Percentiles rank a stretch among this genome's conserved stretches.
phyloP scores from a whole-genome alignment of 2,113 vertebrate species.

The Conger conger region DNA sequence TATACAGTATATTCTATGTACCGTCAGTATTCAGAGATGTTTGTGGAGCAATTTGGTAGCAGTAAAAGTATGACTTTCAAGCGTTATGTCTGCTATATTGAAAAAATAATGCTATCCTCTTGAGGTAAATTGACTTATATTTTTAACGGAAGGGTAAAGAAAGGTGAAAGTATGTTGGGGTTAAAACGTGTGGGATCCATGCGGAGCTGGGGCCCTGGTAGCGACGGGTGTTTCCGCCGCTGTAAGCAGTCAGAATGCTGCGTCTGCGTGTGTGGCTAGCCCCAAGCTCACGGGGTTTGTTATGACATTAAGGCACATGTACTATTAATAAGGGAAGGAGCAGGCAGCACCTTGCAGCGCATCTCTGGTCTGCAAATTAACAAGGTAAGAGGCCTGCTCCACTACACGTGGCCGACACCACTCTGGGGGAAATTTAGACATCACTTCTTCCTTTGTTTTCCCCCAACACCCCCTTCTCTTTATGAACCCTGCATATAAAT shows the following conservation, averaged over 20 bases:
- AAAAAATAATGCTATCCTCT: no score
- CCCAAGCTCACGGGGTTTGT: conserved; percentile 12
- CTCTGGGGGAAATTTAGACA: conserved; percentile 73
- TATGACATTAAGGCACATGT: conserved; percentile 32
- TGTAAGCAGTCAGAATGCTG: neutral
- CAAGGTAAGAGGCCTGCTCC: conserved; percentile 46
- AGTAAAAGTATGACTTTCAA: no score
- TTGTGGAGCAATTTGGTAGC: no score
- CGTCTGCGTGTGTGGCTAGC: neutral
- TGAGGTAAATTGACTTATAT: neutral
- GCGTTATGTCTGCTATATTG: no score
- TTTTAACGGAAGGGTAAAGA: neutral
- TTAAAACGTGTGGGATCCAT: neutral
- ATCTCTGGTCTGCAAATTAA: conserved; percentile 50
- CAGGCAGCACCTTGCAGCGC: conserved; percentile 23
- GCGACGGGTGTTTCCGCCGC: neutral
- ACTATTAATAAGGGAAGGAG: conserved; percentile 29
- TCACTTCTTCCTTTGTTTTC: conserved; percentile 61
- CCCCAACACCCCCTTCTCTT: conserved; percentile 17
- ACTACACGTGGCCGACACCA: conserved; percentile 70
- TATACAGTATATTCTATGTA: no score
- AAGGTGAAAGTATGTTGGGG: neutral
- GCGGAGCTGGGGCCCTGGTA: neutral
- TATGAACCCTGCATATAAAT: conserved; percentile 74
- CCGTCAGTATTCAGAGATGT: no score